Base-by-base conservation (phyloP, 2,888 invertebrate species). In the Beris chalybata region DNA sequence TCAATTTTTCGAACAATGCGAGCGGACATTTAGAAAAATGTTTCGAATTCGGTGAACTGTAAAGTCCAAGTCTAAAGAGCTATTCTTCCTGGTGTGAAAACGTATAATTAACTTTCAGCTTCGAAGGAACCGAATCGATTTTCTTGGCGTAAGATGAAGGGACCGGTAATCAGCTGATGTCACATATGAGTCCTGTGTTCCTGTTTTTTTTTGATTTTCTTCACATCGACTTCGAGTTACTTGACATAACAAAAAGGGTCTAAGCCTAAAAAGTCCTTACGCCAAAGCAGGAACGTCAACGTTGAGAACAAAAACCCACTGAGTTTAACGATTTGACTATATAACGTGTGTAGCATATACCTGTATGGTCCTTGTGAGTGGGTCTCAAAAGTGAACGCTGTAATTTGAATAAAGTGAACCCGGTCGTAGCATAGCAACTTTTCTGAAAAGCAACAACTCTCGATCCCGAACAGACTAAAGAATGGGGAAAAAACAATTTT, bases 91-190 rank as follows among this genome's bases (percentile, higher is more conserved):
- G 64, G 68, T 68, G 68, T 68, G 68, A 68, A 68, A 68, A 66
- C 63, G 56, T 65, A 65, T 66, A 68, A 66, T 65, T 68, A 56
- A 66, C 66, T 57, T 66, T 57, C 57, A 55, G 54, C 61, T 56
- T 56, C 22, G 22, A 31, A 52, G 29, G 22, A 65, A 65, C 61
- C 54, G 56, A 61, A 65, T 65, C 61, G 61, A 68, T 61, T 61
- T 58, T 50, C 52, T 64, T 58, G 32, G 52, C 53, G 47, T 52
- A 47, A 38, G 61, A 4, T 50, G 52, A 43, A 61, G 65, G 47
- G 38, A 66, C 65, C 58, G 58, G 65, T 68, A 68, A 68, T 68
- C 68, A 68, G 68, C 68, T 68, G 68, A 68, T 68, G 58, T 61
- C 61, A 59, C 65, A 68, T 65, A 56, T 65, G 65, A 68, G 63